Conservation (phyloP, 2,888 invertebrate genomes). For the Acronicta psi region DNA sequence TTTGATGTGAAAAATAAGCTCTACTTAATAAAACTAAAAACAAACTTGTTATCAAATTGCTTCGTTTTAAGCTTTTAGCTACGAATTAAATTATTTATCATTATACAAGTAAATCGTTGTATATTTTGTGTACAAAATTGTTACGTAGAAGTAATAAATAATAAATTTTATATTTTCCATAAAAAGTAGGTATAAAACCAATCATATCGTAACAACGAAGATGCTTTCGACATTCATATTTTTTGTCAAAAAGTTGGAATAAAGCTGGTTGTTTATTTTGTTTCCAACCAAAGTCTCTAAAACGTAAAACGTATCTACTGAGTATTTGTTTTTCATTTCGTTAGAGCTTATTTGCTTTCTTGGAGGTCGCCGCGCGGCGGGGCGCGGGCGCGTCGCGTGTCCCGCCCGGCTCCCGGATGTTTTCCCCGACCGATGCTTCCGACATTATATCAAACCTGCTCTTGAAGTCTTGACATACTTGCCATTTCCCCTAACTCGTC, state of each 20-base stretch:
- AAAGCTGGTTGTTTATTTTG: conserved; percentile 38
- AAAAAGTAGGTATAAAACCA: background rate
- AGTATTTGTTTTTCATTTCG: conserved; percentile 69
- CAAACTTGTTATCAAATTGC: conserved; percentile 19
- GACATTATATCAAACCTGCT: conserved; percentile 66
- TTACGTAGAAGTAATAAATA: background rate
- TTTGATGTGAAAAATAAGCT: conserved; percentile 27
- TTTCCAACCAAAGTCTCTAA: conserved; percentile 45
- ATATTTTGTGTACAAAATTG: background rate
- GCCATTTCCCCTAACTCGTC: conserved; percentile 63
- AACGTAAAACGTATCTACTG: conserved; percentile 38
- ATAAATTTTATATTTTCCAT: background rate
- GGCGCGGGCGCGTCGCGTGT: conserved; percentile 16
- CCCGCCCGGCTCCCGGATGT: conserved; percentile 65
- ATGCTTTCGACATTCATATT: conserved; percentile 10
- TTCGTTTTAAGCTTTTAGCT: conserved; percentile 16
- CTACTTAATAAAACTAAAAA: conserved; percentile 30
- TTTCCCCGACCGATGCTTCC: conserved; percentile 65
- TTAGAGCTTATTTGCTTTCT: conserved; percentile 64
- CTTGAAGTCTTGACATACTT: conserved; percentile 67
- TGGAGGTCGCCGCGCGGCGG: conserved; percentile 43
- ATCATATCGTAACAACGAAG: conserved; percentile 11
- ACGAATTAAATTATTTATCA: conserved; percentile 20
- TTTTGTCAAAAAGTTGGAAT: conserved; percentile 21
- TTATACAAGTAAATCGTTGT: conserved; percentile 14